These are phyloP conservation scores for Eledona agricola DNA, from an alignment of 2,888 invertebrate genomes.

Conservation along the genomic window DNA sequence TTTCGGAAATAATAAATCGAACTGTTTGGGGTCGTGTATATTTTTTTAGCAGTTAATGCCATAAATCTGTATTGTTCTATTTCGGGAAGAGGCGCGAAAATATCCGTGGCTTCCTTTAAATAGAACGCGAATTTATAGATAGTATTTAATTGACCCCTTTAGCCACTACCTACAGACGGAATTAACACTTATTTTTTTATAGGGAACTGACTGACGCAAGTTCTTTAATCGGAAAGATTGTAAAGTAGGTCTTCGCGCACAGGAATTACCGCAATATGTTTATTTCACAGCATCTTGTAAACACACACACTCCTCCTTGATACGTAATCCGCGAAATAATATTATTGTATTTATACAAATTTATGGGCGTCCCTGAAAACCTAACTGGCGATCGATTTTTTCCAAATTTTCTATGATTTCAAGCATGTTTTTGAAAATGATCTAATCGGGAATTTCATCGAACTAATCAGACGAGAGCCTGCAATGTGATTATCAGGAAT, in stretches of 20 bases:
- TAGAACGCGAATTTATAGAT: slow-evolving; percentile 11
- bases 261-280: slow-evolving; percentile 12
- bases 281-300: slow-evolving; percentile 16
- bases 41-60: slow-evolving; percentile 7
- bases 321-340: slow-evolving; percentile 19
- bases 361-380: slow-evolving; percentile 1
- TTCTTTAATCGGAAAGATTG: slow-evolving; percentile 9
- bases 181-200: slow-evolving; percentile 21
- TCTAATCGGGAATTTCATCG: too few relatives aligned
- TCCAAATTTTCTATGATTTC: too few relatives aligned
- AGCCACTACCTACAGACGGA: slow-evolving; percentile 5
- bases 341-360: slow-evolving; percentile 11
- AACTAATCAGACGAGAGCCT: too few relatives aligned
- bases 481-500: too few relatives aligned
- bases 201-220: slow-evolving; percentile 9
- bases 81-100: slow-evolving; percentile 3
- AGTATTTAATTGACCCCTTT: slow-evolving; percentile 11
- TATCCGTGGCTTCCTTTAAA: slow-evolving; percentile 9
- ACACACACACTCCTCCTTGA: slow-evolving; percentile 1
- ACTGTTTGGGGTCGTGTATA: too few relatives aligned
- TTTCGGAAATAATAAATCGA: too few relatives aligned
- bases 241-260: slow-evolving; percentile 18
- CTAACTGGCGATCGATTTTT: neutral
- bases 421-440: too few relatives aligned
- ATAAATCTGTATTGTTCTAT: slow-evolving; percentile 8